phyloP scores from a whole-genome alignment of 2,113 vertebrate genomes.

The Rutilus rutilus region DNA sequence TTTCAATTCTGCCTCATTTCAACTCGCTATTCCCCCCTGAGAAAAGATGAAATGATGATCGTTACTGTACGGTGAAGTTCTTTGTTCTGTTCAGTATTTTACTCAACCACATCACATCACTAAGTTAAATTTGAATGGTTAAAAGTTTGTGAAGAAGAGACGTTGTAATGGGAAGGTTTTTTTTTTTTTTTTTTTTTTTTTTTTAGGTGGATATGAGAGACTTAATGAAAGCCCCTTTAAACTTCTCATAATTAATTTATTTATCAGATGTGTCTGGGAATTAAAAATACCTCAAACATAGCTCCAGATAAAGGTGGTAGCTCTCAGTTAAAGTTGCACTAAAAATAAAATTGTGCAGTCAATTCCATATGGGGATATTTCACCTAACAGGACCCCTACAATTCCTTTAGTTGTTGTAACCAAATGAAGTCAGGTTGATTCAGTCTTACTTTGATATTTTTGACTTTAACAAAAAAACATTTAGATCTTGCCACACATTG shows the following conservation, averaged over 20 bases:
- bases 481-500: background rate
- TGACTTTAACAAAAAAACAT: background rate
- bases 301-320: background rate
- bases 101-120: background rate
- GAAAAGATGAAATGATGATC: slow-evolving; percentile 31
- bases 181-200: background rate
- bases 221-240: background rate
- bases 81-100: background rate
- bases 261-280: background rate
- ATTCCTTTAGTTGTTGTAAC: background rate
- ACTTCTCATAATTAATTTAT: background rate
- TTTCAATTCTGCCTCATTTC: slow-evolving; percentile 39
- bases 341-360: background rate
- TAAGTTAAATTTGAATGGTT: background rate
- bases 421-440: background rate
- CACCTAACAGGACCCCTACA: background rate
- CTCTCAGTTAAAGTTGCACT: background rate
- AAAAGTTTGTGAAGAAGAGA: slow-evolving; percentile 16
- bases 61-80: background rate
- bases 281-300: background rate
- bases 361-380: background rate
- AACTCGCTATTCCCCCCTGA: slow-evolving; percentile 29
- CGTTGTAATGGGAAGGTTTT: background rate
- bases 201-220: background rate
- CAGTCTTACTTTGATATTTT: background rate